phyloP scores from a whole-genome alignment of 1,140 invertebrate species.

The Lamellibrachia luymesi region DNA sequence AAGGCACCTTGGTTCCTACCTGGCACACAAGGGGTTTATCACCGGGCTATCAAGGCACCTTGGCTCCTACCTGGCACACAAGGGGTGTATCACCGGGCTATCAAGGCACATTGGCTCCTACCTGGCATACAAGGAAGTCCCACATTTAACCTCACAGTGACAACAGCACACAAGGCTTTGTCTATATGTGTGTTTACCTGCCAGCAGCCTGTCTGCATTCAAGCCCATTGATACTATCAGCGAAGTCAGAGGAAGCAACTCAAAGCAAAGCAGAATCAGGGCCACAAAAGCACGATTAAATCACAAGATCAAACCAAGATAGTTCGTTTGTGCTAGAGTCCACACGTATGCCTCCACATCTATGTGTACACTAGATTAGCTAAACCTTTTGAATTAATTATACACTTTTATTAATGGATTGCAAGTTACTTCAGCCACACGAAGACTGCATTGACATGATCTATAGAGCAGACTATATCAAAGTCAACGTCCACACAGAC shows the following conservation, averaged over 20 bases:
- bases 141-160: too few relatives aligned
- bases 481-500: neutral
- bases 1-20: neutral
- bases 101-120: too few relatives aligned
- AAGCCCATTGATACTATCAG: neutral
- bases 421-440: neutral
- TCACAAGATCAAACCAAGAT: neutral
- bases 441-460: neutral
- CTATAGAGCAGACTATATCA: neutral
- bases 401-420: neutral
- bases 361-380: neutral
- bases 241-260: neutral
- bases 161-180: neutral
- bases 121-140: too few relatives aligned
- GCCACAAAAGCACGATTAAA: neutral
- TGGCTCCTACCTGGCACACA: neutral
- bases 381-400: neutral
- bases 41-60: neutral
- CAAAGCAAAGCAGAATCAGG: neutral
- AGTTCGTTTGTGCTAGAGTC: neutral
- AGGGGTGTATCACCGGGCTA: too few relatives aligned
- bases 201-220: neutral
- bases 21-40: neutral
- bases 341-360: neutral
- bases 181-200: too few relatives aligned